Evolutionary conservation across 1,140 invertebrate species (phyloP), one percentile per base, ranked within the genome.

Genomic region (Heliconius eleuchia): DNA sequence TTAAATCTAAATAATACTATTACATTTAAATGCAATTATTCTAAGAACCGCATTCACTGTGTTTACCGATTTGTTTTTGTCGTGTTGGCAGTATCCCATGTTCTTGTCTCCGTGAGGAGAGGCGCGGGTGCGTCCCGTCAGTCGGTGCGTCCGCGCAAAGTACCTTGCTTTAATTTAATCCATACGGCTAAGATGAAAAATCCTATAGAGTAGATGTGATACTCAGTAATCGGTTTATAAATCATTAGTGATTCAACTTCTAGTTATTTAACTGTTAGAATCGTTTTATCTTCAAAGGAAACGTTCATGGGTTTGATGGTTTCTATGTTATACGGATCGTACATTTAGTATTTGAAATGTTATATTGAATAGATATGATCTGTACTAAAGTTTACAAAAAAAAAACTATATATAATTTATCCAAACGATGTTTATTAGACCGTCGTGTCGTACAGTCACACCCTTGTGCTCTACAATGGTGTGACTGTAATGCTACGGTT

Each of bases 121-220:
- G 30, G 82, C 89, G 87, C 91, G 89, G 83, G 85, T 89, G 87
- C 80, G 84, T 52, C 82, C 85, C 86, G 88, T 90, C 88, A 89
- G 72, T 83, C 80, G 83, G 84, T 83, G 86, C 84, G 80, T 73
- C 76, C 76, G 80, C 83, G 80, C 82, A 78, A 79, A 80, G 79
- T 73, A 84, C 83, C 77, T 81, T 76, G 86, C 88, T 90, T 92
- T 91, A 90, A 89, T 91, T 91, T 90, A 92, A 94, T 94, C 91
- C 89, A 87, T 84, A 81, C 73, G 78, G 55, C 88, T 94, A 89
- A 94, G 88, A 93, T 87, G 87, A 88, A 92, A 92, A 92, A 86
- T 88, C 87, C 76, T 77, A 84, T 89, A 88, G 87, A 92, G 80
- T 88, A 80, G 81, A 88, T 80, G 73, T 77, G 85, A 91, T 90